Base-by-base conservation (phyloP, 2,797 vertebrate species). In the Buphagus erythrorhynchus region DNA sequence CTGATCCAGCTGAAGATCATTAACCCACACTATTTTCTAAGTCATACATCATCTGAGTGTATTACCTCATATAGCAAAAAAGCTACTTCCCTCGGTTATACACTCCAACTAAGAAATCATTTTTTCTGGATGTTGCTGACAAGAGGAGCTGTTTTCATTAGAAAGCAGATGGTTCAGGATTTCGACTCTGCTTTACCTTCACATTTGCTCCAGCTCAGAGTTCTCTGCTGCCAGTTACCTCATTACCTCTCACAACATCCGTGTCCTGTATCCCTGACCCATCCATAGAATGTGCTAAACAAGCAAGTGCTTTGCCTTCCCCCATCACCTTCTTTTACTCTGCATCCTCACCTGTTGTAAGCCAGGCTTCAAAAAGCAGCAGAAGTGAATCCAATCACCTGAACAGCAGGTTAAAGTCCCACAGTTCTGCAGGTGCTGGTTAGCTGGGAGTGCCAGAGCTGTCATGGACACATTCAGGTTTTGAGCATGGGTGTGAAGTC, bases 1-100 rank as follows among this genome's bases (percentile, higher is more conserved):
- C 88, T 91, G 97, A 98, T 98, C 98, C 98, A 98, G 98, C 98
- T 98, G 98, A 98, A 98, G 97, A 99, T 98, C 98, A 98, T 99
- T 98, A 98, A 98, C 98, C 98, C 97, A 69, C 90, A 87, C 98
- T 97, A 97, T 98, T 97, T 98, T 96, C 94, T 54, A 67, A 97
- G 96, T 97, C 97, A 97, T 98, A 98, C 95, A 98, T 98, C 98
- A 98, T 98, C 90, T 22, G 89, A 86, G 88, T 86, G 97, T 98
- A 98, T 98, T 98, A 98, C 98, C 98, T 98, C 98, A 98, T 97
- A 95, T 95, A 97, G 94, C 94, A 93, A 71, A 96, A 95, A 95
- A 97, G 93, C 97, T 95, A 96, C 97, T 97, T 98, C 95, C 93
- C 96, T 95, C 25, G 5, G 84, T 97, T 89, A 86, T 59, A 77